phyloP scores from a whole-genome alignment of 2,113 vertebrate genomes.

The Bettongia penicillata region DNA sequence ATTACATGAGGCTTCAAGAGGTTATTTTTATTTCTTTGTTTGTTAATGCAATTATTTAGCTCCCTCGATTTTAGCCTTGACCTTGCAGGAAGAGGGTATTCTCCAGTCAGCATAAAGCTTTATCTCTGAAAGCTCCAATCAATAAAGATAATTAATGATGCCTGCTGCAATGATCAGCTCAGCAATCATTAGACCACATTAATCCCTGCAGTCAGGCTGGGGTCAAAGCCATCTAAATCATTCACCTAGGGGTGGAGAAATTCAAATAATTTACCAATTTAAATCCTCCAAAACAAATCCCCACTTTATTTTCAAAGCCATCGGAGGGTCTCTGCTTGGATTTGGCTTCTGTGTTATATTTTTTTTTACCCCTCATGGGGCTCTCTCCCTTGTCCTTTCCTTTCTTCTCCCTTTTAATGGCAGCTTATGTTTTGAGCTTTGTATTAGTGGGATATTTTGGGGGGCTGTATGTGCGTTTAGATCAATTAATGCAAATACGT shows the following conservation, averaged over 20 bases:
- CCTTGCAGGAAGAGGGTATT: conserved; percentile 97
- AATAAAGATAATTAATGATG: conserved; percentile 99
- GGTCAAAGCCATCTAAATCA: conserved; percentile 99
- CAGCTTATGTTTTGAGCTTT: conserved; percentile 16
- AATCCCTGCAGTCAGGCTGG: conserved; percentile 97
- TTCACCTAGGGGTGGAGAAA: conserved; percentile 97
- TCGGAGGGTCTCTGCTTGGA: conserved; percentile 34
- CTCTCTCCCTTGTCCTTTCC: neutral
- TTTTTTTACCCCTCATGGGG: neutral
- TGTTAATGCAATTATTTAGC: conserved; percentile 93
- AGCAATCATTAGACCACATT: conserved; percentile 99
- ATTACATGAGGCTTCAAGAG: conserved; percentile 86
- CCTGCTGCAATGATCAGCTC: conserved; percentile 99
- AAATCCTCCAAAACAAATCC: conserved; percentile 86
- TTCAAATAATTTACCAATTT: conserved; percentile 98
- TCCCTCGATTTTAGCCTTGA: conserved; percentile 94
- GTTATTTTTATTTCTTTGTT: conserved; percentile 92
- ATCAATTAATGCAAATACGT: conserved; percentile 70
- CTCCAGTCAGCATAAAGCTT: conserved; percentile 99
- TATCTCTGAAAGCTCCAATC: conserved; percentile 99
- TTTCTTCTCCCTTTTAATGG: neutral
- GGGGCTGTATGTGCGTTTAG: conserved; percentile 58
- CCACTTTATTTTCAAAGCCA: conserved; percentile 75
- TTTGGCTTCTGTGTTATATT: neutral
- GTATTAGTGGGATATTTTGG: neutral